These are phyloP conservation scores for Adelphocoris suturalis DNA, from an alignment of 2,888 invertebrate genomes.

Conservation along the genomic window DNA sequence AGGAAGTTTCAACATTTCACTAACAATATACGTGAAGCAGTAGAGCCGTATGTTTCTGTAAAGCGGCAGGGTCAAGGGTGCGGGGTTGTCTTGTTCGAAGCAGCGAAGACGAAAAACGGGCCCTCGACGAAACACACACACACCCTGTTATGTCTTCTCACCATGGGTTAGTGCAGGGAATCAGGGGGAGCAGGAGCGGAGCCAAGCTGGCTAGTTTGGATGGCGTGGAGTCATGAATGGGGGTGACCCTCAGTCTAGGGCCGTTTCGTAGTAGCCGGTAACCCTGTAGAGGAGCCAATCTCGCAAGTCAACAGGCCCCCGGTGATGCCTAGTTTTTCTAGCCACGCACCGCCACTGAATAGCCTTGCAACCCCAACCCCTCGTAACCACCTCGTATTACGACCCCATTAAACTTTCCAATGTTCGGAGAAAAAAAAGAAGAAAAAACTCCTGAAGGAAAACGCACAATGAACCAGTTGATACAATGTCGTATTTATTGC, in stretches of 20 bases:
- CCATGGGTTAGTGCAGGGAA: too few relatives aligned
- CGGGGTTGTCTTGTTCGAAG: too few relatives aligned
- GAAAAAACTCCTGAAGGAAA: neutral
- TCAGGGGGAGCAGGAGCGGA: neutral
- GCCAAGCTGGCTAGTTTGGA: slow-evolving; percentile 26
- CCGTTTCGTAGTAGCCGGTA: slow-evolving; percentile 4
- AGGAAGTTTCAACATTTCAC: too few relatives aligned
- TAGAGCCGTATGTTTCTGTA: too few relatives aligned
- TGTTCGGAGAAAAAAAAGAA: slow-evolving; percentile 37
- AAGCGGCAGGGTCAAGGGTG: too few relatives aligned
- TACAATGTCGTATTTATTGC: slow-evolving; percentile 70
- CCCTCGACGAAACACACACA: too few relatives aligned
- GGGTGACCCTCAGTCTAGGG: neutral
- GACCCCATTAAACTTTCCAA: slow-evolving; percentile 64
- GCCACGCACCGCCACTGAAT: slow-evolving; percentile 12
- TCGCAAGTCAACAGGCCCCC: neutral
- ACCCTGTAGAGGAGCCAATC: neutral
- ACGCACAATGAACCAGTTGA: slow-evolving; percentile 66
- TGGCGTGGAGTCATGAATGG: neutral
- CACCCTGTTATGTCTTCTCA: too few relatives aligned
- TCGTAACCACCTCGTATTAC: slow-evolving; percentile 41
- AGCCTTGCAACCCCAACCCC: slow-evolving; percentile 40
- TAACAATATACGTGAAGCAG: too few relatives aligned
- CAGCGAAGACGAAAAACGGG: too few relatives aligned
- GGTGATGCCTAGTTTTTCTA: slow-evolving; percentile 9